Evolutionary conservation across 2,113 vertebrate species (phyloP).

Genomic region (Osmerus eperlanus): DNA sequence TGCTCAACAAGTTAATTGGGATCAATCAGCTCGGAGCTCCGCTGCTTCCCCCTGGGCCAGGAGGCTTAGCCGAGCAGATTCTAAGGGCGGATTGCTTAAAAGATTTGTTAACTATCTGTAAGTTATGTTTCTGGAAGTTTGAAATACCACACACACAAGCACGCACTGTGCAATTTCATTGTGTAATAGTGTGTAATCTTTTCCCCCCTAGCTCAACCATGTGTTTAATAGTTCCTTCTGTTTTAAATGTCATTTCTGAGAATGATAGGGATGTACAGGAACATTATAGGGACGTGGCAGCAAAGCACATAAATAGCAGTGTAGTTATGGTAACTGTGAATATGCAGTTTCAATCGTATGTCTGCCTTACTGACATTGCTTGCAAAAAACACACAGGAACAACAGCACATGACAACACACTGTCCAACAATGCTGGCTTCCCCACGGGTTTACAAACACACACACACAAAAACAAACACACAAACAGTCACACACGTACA

Average conservation of each 20-base stretch:
- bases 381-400: background rate
- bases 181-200: no score
- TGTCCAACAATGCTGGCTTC: background rate
- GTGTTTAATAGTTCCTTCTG: no score
- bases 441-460: background rate
- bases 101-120: slow-evolving; percentile 41
- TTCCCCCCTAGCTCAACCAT: no score
- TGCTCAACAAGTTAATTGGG: slow-evolving; percentile 50
- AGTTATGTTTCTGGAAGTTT: slow-evolving; percentile 10
- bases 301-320: slow-evolving; percentile 8
- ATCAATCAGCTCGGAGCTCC: slow-evolving; percentile 51
- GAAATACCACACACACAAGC: slow-evolving; percentile 29
- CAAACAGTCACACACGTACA: background rate
- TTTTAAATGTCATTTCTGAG: no score
- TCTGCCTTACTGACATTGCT: no score
- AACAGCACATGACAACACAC: background rate
- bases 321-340: background rate
- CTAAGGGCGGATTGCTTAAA: slow-evolving; percentile 42
- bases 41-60: slow-evolving; percentile 26
- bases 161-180: background rate
- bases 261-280: background rate
- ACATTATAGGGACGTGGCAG: background rate
- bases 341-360: no score
- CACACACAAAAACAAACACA: background rate
- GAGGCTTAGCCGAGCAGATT: slow-evolving; percentile 40